Evolutionary conservation across 2,113 vertebrate species (phyloP), one percentile per base, ranked within the genome.

Genomic region (Ancistrus triradiatus): DNA sequence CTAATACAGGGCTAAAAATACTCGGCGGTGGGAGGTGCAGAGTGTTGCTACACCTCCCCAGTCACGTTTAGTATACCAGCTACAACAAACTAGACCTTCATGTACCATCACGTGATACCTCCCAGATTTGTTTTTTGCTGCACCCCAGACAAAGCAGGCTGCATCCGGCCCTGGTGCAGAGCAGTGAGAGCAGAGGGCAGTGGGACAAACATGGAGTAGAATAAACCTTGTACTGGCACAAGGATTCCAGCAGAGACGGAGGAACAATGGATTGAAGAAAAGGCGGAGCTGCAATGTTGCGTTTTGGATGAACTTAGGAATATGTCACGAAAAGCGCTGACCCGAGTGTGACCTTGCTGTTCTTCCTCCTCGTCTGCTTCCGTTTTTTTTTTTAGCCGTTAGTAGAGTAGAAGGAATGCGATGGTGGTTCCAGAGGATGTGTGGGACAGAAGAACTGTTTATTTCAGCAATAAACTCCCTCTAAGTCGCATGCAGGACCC

Each of bases 1-100:
- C 75, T 79, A 80, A 11, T 79, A 78, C 61, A 58, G 71, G 58
- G 68, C 74, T 81, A 67, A 78, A 81, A 80, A 81, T 81, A 82
- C 76, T 13, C 24, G 2, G 55, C 6, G 24, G 27, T 63, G 61
- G 70, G 66, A 68, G 66, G 59, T 48, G 59, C 31, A 15, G 18
- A 17, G 59, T 18, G 50, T n/a, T 7, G 48, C 25, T 42, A 59
- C 4, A 35, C 0, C n/a, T n/a, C n/a, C n/a, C n/a, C n/a, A n/a
- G n/a, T n/a, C n/a, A n/a, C n/a, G n/a, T n/a, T n/a, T n/a, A n/a
- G n/a, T n/a, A n/a, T n/a, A n/a, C n/a, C n/a, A n/a, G n/a, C n/a
- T n/a, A n/a, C n/a, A n/a, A n/a, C n/a, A n/a, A n/a, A n/a, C n/a
- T n/a, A n/a, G n/a, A n/a, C n/a, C n/a, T n/a, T n/a, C n/a, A n/a